These are phyloP conservation scores for Sebastolobus altivelis DNA, from an alignment of 2,797 vertebrate species.

Conservation along the genomic window DNA sequence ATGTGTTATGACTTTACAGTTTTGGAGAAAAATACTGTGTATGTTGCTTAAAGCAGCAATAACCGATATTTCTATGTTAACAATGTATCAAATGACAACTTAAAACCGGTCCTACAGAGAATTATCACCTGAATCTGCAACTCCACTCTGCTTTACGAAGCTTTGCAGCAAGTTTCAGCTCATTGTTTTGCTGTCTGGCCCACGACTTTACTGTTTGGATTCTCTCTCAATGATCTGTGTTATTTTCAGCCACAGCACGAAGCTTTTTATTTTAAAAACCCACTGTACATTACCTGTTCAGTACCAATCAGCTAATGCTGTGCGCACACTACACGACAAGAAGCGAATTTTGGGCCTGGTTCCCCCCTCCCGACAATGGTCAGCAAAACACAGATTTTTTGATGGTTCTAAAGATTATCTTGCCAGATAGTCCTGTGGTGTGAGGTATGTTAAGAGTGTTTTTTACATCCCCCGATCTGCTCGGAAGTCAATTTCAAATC, in stretches of 20 bases:
- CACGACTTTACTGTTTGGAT: neutral
- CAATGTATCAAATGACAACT: neutral
- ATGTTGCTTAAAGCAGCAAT: neutral
- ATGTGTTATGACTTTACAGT: neutral
- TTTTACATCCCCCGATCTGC: too few relatives aligned
- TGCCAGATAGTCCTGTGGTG: too few relatives aligned
- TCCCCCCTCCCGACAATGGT: too few relatives aligned
- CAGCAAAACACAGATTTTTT: too few relatives aligned
- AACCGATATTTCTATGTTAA: neutral
- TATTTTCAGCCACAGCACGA: neutral
- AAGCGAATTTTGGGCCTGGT: too few relatives aligned
- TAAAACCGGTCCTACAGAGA: neutral
- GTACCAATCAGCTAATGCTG: neutral
- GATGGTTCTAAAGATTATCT: too few relatives aligned
- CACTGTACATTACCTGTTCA: neutral
- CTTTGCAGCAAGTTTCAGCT: neutral
- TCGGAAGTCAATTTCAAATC: too few relatives aligned
- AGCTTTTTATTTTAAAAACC: neutral
- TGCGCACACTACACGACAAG: too few relatives aligned
- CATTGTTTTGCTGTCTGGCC: neutral
- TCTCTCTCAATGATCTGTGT: neutral
- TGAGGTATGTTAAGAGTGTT: too few relatives aligned
- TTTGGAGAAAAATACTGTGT: neutral
- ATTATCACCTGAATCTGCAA: neutral
- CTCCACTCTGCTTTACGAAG: neutral